Conservation (phyloP, 2,113 vertebrate genomes). For the Alces alces region DNA sequence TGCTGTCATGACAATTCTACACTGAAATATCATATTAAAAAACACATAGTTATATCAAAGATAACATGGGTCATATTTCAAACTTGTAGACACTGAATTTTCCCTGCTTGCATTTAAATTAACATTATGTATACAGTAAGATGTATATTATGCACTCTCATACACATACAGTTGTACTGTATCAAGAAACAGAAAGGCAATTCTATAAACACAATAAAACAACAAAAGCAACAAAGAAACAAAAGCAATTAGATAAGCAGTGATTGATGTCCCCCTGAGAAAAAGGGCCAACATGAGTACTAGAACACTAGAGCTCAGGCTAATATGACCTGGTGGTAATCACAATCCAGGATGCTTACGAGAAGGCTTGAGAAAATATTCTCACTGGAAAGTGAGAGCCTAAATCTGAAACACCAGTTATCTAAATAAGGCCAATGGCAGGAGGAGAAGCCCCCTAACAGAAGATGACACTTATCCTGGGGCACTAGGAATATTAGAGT, state of each 20-base stretch:
- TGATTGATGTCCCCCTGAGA: neutral
- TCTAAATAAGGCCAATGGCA: neutral
- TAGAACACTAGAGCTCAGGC: neutral
- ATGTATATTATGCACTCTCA: neutral
- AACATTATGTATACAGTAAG: neutral
- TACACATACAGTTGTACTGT: neutral
- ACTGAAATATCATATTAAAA: neutral
- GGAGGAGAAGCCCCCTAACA: neutral
- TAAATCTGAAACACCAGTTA: neutral
- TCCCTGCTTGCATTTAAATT: neutral
- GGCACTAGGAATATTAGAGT: neutral
- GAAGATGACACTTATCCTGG: neutral
- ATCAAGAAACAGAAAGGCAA: neutral
- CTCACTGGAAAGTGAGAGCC: neutral
- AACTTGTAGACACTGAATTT: neutral
- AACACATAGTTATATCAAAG: neutral
- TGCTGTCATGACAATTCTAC: neutral
- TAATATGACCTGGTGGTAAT: neutral
- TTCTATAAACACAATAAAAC: neutral
- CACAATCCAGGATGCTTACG: neutral
- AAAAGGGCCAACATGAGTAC: neutral
- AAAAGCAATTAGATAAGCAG: neutral
- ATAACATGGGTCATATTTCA: neutral
- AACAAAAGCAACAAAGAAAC: neutral
- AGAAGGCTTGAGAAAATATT: neutral